Percentiles rank a stretch among this genome's conserved stretches.
Evolutionary conservation across 2,113 vertebrate species (phyloP).

Genomic region (Lepisosteus oculatus): DNA sequence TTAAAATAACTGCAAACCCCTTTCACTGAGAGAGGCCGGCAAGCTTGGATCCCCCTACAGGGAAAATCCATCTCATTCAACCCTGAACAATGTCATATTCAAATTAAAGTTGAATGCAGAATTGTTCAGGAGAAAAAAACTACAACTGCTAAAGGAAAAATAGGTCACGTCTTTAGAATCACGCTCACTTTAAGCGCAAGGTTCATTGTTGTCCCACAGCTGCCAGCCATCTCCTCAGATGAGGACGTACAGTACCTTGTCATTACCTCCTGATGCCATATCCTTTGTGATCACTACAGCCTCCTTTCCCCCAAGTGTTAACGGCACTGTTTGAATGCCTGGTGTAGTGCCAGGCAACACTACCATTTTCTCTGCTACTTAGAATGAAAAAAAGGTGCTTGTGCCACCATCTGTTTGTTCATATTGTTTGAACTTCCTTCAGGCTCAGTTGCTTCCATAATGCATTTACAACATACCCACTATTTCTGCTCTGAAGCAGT

Average conservation of each 20-base stretch:
- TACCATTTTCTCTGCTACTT: neutral
- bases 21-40: neutral
- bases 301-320: neutral
- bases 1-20: too few relatives aligned
- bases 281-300: neutral
- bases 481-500: neutral
- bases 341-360: neutral
- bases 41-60: neutral
- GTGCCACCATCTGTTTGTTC: neutral
- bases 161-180: neutral
- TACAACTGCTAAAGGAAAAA: neutral
- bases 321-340: neutral
- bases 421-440: conserved; percentile 3
- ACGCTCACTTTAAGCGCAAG: neutral
- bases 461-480: neutral
- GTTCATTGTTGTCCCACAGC: neutral
- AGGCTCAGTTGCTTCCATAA: neutral
- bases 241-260: neutral
- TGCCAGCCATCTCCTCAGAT: neutral
- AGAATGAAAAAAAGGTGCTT: conserved; percentile 3
- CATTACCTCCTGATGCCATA: neutral
- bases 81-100: neutral
- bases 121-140: neutral
- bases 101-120: neutral
- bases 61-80: too few relatives aligned